Conservation (phyloP, 2,888 invertebrate genomes). For the Dicycla oo region DNA sequence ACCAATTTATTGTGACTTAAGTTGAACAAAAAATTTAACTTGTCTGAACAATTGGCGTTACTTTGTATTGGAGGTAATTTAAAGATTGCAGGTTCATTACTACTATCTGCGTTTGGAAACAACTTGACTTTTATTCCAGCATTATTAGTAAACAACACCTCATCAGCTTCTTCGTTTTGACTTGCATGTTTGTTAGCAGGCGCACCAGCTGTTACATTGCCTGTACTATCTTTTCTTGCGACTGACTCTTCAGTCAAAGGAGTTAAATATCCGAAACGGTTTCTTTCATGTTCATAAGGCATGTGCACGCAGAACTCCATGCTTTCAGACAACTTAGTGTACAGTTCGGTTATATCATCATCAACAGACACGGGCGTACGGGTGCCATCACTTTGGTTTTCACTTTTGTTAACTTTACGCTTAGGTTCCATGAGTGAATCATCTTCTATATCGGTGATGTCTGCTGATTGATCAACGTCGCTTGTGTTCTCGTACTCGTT, state of each 20-base stretch:
- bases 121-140: slow-evolving; percentile 75
- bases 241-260: slow-evolving; percentile 84
- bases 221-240: slow-evolving; percentile 75
- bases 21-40: slow-evolving; percentile 78
- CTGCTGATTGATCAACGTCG: slow-evolving; percentile 72
- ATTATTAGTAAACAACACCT: slow-evolving; percentile 73
- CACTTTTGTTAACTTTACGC: slow-evolving; percentile 53
- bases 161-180: slow-evolving; percentile 61
- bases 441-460: slow-evolving; percentile 76
- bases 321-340: slow-evolving; percentile 76
- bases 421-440: slow-evolving; percentile 79
- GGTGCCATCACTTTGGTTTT: slow-evolving; percentile 70
- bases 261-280: slow-evolving; percentile 74
- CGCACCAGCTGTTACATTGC: slow-evolving; percentile 71
- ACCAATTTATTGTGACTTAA: slow-evolving; percentile 63
- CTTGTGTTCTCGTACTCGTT: slow-evolving; percentile 70
- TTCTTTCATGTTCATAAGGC: slow-evolving; percentile 65
- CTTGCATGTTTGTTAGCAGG: slow-evolving; percentile 36
- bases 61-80: slow-evolving; percentile 82
- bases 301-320: slow-evolving; percentile 67
- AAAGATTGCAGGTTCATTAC: slow-evolving; percentile 64
- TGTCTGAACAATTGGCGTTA: slow-evolving; percentile 71
- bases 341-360: slow-evolving; percentile 80
- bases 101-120: slow-evolving; percentile 64
- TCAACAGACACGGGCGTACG: slow-evolving; percentile 77